These are phyloP conservation scores for Elegia similella DNA, from an alignment of 2,888 invertebrate genomes.

Conservation along the genomic window DNA sequence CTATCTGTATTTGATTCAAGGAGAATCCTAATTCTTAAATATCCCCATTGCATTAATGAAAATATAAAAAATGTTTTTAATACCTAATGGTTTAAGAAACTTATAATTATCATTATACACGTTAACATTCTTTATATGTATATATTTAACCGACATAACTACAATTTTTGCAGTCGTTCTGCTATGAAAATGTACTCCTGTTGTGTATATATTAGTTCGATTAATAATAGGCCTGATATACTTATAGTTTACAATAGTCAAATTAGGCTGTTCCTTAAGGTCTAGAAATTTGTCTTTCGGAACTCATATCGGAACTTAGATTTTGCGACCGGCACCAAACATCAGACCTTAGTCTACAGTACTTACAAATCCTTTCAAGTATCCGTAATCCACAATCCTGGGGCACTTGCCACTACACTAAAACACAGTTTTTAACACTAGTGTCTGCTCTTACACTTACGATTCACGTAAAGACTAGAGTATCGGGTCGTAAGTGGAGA, in stretches of 20 bases:
- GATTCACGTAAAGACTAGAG: conserved; percentile 71
- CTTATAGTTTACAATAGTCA: conserved; percentile 55
- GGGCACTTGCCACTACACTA: conserved; percentile 32
- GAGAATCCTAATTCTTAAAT: conserved; percentile 65
- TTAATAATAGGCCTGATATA: conserved; percentile 68
- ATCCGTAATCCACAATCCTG: conserved; percentile 30
- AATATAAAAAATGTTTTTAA: conserved; percentile 77
- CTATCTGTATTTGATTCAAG: conserved; percentile 52
- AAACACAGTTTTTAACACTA: conserved; percentile 36
- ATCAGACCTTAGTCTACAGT: conserved; percentile 29
- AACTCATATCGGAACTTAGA: conserved; percentile 45
- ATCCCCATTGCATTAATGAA: conserved; percentile 75
- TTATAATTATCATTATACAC: conserved; percentile 72
- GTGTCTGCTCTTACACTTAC: conserved; percentile 32
- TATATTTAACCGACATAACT: conserved; percentile 60
- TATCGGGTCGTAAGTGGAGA: conserved; percentile 68
- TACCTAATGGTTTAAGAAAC: conserved; percentile 78
- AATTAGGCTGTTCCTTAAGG: conserved; percentile 68
- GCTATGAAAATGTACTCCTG: conserved; percentile 27
- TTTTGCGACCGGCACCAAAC: conserved; percentile 39
- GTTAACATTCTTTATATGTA: conserved; percentile 75
- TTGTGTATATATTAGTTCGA: conserved; percentile 42
- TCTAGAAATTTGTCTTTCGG: conserved; percentile 44
- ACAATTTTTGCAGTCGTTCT: conserved; percentile 40
- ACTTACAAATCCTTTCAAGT: conserved; percentile 41